Evolutionary conservation across 2,888 invertebrate genomes (phyloP), one percentile per base, ranked within the genome.

Genomic region (Disparrhopalites patrizii): DNA sequence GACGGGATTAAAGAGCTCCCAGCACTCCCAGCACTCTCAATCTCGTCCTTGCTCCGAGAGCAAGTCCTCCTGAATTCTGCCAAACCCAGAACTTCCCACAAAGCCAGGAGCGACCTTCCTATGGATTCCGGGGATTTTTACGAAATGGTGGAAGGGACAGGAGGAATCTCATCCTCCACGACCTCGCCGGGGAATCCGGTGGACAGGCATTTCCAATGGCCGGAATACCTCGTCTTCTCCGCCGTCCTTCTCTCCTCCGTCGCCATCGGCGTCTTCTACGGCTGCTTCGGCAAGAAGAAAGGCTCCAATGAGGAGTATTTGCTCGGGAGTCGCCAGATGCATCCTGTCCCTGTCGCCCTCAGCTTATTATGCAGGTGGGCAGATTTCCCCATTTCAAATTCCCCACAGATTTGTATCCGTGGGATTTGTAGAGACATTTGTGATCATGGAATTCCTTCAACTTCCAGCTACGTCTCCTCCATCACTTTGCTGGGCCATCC

Each of bases 271-370:
- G 25, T 68, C 10, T 68, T 64, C 20, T 66, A 64, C 25, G 66
- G 68, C 1, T 68, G 68, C 43, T 68, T 66, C 10, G 65, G 68
- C n/a, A 33, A 23, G 18, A 60, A 61, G 36, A 62, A 67, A 52
- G 31, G 43, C 27, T 62, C 66, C 2, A 66, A 62, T 38, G 64
- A 66, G 25, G 68, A 68, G 25, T 68, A 60, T 66, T 47, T 68
- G 15, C 47, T 68, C 33, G 93, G 92, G 1, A 87, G 86, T 3
- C 88, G 91, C 3, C 84, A 85, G 28, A 91, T 93, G 91, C 87
- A 87, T 27, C 87, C 92, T 1, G 85, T 93, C 68, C 94, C 94
- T 0, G 93, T 92, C 81, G 91, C 94, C 0, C 84, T 94, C 79
- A 93, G 93, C 58, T 82, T 95, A 61, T 89, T 91, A 36, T 93